Conservation (phyloP, 2,888 invertebrate genomes). For the Atherix ibis region DNA sequence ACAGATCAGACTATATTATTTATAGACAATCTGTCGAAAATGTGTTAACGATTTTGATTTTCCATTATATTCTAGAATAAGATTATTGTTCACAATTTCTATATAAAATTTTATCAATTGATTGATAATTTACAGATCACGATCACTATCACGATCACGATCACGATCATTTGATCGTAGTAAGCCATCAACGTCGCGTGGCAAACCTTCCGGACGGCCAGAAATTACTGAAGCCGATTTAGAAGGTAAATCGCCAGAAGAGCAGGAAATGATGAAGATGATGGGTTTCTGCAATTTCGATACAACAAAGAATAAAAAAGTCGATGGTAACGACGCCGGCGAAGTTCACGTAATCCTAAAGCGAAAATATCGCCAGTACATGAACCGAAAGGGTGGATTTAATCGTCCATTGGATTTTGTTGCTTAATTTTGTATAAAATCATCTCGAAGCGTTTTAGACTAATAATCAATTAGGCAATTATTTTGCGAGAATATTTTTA, state of each 20-base stretch:
- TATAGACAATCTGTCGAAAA: too few species aligned
- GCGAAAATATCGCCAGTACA: slow-evolving; percentile 94
- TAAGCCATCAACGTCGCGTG: slow-evolving; percentile 21
- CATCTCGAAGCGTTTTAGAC: background rate
- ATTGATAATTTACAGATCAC: too few species aligned
- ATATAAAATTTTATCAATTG: too few species aligned
- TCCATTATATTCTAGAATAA: too few species aligned
- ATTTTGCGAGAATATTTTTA: too few species aligned
- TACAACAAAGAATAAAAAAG: slow-evolving; percentile 90
- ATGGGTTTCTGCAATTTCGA: slow-evolving; percentile 98
- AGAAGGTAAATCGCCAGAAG: slow-evolving; percentile 79
- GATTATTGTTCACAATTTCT: too few species aligned
- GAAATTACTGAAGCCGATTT: slow-evolving; percentile 67
- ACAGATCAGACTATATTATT: too few species aligned
- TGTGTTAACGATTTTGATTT: too few species aligned
- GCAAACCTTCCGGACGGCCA: slow-evolving; percentile 37
- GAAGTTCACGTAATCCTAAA: slow-evolving; percentile 91
- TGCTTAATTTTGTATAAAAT: slow-evolving; percentile 37
- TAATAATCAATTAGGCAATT: too few species aligned
- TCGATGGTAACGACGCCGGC: slow-evolving; percentile 86
- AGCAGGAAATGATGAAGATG: slow-evolving; percentile 85
- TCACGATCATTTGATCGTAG: slow-evolving; percentile 19
- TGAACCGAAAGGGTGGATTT: slow-evolving; percentile 99
- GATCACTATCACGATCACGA: slow-evolving; percentile 6
- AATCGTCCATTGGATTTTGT: slow-evolving; percentile 96